Percentiles rank a stretch among this genome's conserved stretches.
Conservation (phyloP, 2,888 invertebrate species). For the Spicauda simplicius region DNA sequence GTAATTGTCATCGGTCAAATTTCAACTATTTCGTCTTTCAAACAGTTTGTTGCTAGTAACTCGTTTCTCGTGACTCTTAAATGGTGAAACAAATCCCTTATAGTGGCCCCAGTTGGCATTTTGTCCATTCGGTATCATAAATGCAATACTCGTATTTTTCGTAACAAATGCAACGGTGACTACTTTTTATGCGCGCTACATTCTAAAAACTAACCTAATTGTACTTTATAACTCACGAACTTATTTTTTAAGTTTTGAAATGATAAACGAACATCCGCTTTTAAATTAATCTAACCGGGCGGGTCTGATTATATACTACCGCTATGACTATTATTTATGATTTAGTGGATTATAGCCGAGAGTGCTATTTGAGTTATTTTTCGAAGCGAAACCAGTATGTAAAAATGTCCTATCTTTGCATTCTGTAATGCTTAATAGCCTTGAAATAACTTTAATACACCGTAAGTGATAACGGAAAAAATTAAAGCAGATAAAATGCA, state of each 20-base stretch:
- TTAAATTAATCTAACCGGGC: neutral
- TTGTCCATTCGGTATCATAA: slow-evolving; percentile 45
- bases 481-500: too few species aligned
- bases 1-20: too few species aligned
- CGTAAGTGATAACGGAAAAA: too few species aligned
- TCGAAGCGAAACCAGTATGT: neutral
- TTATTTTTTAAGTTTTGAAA: neutral
- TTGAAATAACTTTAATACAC: too few species aligned
- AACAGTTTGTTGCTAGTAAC: neutral
- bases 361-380: neutral
- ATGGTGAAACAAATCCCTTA: slow-evolving; percentile 34
- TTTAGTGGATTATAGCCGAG: neutral
- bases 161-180: slow-evolving; percentile 60
- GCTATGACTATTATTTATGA: neutral
- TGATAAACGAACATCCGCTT: slow-evolving; percentile 1
- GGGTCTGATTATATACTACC: neutral
- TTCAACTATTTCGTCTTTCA: neutral
- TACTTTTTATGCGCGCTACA: slow-evolving; percentile 60
- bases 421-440: neutral
- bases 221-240: neutral
- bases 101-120: neutral
- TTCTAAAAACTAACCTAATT: slow-evolving; percentile 38
- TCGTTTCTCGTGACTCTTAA: slow-evolving; percentile 24
- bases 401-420: neutral
- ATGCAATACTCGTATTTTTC: slow-evolving; percentile 60